Base-by-base conservation (phyloP, 2,888 invertebrate genomes). In the Villa cingulata region DNA sequence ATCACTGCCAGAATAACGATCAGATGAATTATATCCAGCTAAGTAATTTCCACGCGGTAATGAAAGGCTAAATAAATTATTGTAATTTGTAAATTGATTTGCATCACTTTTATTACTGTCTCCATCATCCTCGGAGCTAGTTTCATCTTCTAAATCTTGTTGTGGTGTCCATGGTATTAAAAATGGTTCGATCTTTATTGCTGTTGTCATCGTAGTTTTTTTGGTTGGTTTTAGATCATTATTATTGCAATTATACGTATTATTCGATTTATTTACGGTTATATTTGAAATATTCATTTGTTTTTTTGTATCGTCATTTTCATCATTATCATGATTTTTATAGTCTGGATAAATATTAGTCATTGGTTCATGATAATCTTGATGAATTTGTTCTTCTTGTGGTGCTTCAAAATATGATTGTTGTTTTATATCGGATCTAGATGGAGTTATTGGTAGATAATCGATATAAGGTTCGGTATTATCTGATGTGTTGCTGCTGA, bases 251-350 rank as follows among this genome's bases (percentile, higher is more conserved):
- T 41, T 19, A n/a, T 20, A 12, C 7, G 23, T 23, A 18, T 41
- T 29, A 27, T 34, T 17, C 9, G 23, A 29, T 20, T 45, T 27
- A 10, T 10, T 14, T 18, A 29, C 23, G 23, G n/a, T 45, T 17
- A 15, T 40, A 32, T 27, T 34, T 18, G 12, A 19, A 23, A 32
- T 32, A 32, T 12, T 32, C 10, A 7, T 23, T 6, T 66, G 66
- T 7, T 76, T 76, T 48, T 76, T 77, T n/a, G 76, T 80, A 61
- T 86, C 55, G 1, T 85, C 86, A 1, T 86, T 86, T 56, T 87
- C 87, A 1, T 86, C 87, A 1, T 86, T 86, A 66, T 88, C 87
- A 0, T 84, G 86, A 2, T 85, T 86, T 63, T 86, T 84, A 59
- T 86, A 86, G 51, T 78, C 59, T 10, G 12, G 4, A 10, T 53